Conservation (phyloP, 2,797 vertebrate species). For the Pseudopleuronectes americanus region DNA sequence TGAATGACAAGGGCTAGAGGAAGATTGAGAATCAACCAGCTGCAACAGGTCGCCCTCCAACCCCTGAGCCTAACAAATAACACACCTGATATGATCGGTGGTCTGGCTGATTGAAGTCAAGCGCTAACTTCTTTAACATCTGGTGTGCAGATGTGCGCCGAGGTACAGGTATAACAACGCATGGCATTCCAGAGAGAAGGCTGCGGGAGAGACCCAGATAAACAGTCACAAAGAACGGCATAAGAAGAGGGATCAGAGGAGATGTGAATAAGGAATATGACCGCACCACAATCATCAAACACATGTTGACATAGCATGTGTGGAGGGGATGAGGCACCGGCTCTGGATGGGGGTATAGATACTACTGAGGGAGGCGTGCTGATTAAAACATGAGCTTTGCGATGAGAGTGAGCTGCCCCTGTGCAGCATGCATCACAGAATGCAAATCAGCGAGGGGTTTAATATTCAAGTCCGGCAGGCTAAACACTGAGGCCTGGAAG, state of each 20-base stretch:
- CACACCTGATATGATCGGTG: slow-evolving; percentile 52
- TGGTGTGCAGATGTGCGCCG: slow-evolving; percentile 63
- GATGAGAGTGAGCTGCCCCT: slow-evolving; percentile 53
- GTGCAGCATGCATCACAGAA: slow-evolving; percentile 61
- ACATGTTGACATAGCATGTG: slow-evolving; percentile 47
- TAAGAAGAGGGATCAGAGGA: slow-evolving; percentile 48
- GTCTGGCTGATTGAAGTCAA: slow-evolving; percentile 18
- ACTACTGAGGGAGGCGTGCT: slow-evolving; percentile 43
- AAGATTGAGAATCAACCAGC: slow-evolving; percentile 4
- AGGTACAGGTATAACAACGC: slow-evolving; percentile 53
- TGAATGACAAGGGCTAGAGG: not conserved
- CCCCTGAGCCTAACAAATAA: slow-evolving; percentile 22
- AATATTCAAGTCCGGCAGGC: slow-evolving; percentile 71
- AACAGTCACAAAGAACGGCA: slow-evolving; percentile 16
- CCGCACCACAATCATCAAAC: slow-evolving; percentile 44
- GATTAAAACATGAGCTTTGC: slow-evolving; percentile 74
- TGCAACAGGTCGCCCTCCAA: slow-evolving; percentile 18
- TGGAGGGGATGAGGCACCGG: slow-evolving; percentile 8
- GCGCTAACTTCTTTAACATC: slow-evolving; percentile 49
- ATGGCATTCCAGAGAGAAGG: slow-evolving; percentile 56
- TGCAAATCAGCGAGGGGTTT: slow-evolving; percentile 74
- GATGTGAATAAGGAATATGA: slow-evolving; percentile 14
- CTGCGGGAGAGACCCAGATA: slow-evolving; percentile 55
- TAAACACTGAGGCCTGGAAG: slow-evolving; percentile 45
- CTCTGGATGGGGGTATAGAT: slow-evolving; percentile 42